Evolutionary conservation across 2,888 invertebrate species (phyloP).

Genomic region (Xylophagus ater): DNA sequence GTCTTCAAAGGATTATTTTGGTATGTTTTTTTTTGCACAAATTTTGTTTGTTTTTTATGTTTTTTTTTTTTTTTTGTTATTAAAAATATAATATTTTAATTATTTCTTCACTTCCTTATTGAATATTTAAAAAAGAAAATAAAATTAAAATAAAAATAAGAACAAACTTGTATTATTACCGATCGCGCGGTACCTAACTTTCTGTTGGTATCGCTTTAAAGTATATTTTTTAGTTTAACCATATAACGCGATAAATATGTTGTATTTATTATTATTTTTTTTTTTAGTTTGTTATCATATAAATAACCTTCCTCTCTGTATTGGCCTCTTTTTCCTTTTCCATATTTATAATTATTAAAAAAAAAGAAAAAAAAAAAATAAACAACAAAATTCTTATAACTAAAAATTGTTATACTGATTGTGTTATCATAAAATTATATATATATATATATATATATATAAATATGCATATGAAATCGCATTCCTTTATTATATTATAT

Average conservation of each 20-base stretch:
- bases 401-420: constrained; percentile 7
- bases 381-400: too few species aligned
- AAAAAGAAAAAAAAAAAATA: neutral
- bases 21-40: too few species aligned
- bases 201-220: too few species aligned
- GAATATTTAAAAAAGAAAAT: too few species aligned
- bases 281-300: constrained; percentile 9
- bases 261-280: too few species aligned
- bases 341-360: constrained; percentile 10
- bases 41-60: neutral
- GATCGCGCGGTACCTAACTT: too few species aligned
- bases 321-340: constrained; percentile 7
- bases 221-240: too few species aligned
- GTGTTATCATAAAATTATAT: constrained; percentile 13
- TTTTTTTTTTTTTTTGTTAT: neutral
- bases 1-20: constrained; percentile 14
- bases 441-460: neutral
- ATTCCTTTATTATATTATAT: neutral
- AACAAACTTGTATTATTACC: too few species aligned
- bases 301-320: constrained; percentile 1
- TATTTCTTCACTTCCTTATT: neutral
- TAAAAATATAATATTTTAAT: neutral
- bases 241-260: too few species aligned
- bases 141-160: too few species aligned
- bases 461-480: neutral